A percentile compares a stretch with the other conserved stretches of the same genome.
Evolutionary conservation across 2,797 vertebrate genomes (phyloP).

Genomic region (Takifugu rubripes): DNA sequence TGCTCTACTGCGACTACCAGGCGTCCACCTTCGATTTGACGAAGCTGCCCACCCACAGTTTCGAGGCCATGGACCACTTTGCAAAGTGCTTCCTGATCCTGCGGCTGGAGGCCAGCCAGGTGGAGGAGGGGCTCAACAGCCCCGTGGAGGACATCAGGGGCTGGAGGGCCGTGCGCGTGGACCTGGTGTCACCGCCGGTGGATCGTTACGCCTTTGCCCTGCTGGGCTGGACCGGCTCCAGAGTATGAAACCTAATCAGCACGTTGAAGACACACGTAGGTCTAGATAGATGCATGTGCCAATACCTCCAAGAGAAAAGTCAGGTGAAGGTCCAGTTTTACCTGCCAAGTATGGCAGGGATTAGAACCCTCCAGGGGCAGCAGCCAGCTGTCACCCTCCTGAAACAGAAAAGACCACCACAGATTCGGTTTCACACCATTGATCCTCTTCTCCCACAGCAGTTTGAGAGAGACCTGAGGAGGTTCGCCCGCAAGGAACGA

Average conservation of each 20-base stretch:
- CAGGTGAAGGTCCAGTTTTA: neutral
- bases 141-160: conserved; percentile 59
- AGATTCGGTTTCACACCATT: conserved; percentile 36
- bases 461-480: conserved; percentile 91
- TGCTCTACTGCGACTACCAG: conserved; percentile 83
- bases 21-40: conserved; percentile 84
- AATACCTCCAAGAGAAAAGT: too few relatives aligned
- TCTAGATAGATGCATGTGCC: too few relatives aligned
- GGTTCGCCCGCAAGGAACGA: conserved; percentile 81
- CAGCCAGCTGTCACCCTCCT: conserved; percentile 17
- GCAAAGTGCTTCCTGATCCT: conserved; percentile 93
- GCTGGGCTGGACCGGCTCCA: conserved; percentile 93
- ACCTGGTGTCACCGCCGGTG: conserved; percentile 86
- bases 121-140: conserved; percentile 40
- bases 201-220: conserved; percentile 84
- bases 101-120: conserved; percentile 73
- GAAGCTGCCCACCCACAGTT: conserved; percentile 75
- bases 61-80: conserved; percentile 91
- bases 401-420: conserved; percentile 22
- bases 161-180: conserved; percentile 94
- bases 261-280: neutral
- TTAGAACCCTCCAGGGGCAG: conserved; percentile 13
- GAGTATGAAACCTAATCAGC: conserved; percentile 74
- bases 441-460: conserved; percentile 74
- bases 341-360: conserved; percentile 1